These are phyloP conservation scores for Cosmia pyralina DNA, from an alignment of 2,888 invertebrate genomes.

Conservation along the genomic window DNA sequence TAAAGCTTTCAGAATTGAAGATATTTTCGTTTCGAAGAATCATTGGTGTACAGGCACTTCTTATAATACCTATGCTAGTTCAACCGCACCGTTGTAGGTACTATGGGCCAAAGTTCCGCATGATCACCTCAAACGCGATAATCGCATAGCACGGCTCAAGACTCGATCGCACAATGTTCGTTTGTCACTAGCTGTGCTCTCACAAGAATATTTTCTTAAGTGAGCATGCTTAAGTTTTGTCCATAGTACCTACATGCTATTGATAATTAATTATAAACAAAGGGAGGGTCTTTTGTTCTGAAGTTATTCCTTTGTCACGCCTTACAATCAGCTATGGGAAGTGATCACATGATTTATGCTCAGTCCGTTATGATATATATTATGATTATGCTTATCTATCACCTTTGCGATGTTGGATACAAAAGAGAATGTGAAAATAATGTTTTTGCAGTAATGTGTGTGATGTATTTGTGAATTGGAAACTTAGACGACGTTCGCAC, in stretches of 20 bases:
- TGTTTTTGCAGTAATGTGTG: conserved; percentile 20
- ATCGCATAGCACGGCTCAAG: too few relatives aligned
- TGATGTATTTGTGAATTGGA: conserved; percentile 21
- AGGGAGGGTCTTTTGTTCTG: conserved; percentile 2
- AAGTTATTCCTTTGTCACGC: conserved; percentile 18
- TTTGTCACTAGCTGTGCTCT: too few relatives aligned
- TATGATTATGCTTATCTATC: conserved; percentile 26
- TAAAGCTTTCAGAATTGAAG: neutral
- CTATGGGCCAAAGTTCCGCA: too few relatives aligned
- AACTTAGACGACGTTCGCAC: too few relatives aligned
- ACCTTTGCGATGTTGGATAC: conserved; percentile 3
- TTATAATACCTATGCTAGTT: neutral
- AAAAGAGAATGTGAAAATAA: conserved; percentile 42
- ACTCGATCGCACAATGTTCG: too few relatives aligned
- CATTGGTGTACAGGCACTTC: too few relatives aligned
- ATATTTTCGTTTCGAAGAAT: neutral
- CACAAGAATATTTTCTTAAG: too few relatives aligned
- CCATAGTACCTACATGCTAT: neutral
- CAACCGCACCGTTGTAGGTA: neutral
- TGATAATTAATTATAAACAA: conserved; percentile 10
- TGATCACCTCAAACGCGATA: too few relatives aligned
- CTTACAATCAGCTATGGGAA: conserved; percentile 23
- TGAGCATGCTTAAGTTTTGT: too few relatives aligned
- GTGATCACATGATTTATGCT: conserved; percentile 14
- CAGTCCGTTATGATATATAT: conserved; percentile 32